Percentiles rank a stretch among this genome's conserved stretches.
These are phyloP conservation scores for Neosilurus mollespiculum DNA, from an alignment of 2,797 vertebrate genomes.

Conservation along the genomic window DNA sequence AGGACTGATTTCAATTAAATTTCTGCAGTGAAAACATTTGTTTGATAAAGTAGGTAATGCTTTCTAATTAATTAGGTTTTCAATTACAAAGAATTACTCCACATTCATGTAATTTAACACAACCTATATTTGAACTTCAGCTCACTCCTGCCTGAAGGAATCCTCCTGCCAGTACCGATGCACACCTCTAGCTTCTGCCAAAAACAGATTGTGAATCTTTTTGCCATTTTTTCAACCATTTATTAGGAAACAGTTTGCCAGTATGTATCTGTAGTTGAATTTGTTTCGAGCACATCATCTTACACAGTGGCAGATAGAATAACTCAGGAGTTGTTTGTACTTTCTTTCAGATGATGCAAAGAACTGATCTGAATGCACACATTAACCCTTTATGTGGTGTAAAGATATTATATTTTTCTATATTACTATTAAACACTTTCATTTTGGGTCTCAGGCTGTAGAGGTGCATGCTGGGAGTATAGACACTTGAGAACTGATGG, in stretches of 20 bases:
- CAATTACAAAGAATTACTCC: background rate
- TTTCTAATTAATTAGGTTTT: background rate
- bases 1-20: background rate
- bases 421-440: no score
- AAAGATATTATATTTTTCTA: no score
- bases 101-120: background rate
- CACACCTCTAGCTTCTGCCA: background rate
- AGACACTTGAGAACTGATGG: no score
- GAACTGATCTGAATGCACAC: no score
- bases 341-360: background rate
- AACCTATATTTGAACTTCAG: background rate
- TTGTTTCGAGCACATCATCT: background rate
- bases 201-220: background rate
- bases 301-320: background rate
- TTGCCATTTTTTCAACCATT: background rate
- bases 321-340: background rate
- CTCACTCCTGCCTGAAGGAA: background rate
- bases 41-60: background rate
- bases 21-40: background rate
- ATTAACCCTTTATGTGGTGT: no score
- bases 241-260: background rate
- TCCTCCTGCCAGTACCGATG: background rate
- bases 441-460: no score
- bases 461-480: no score
- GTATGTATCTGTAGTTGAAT: background rate